Evolutionary conservation across 2,113 vertebrate species (phyloP).

Genomic region (Poecilia latipinna): DNA sequence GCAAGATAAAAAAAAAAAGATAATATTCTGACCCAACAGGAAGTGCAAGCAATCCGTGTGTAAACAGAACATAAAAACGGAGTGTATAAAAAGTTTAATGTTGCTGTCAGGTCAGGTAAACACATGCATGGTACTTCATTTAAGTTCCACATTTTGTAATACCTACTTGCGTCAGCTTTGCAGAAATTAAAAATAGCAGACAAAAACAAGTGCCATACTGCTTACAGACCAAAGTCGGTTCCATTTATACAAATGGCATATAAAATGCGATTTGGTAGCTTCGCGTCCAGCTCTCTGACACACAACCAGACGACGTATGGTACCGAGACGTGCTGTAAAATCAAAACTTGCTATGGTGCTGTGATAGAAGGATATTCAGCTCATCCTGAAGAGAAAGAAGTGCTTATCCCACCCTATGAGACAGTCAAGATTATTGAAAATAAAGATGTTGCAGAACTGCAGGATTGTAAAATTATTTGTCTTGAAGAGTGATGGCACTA

Average conservation of each 20-base stretch:
- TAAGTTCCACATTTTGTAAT: slow-evolving; percentile 17
- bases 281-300: background rate
- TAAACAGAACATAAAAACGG: background rate
- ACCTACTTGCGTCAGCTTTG: slow-evolving; percentile 10
- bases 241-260: background rate
- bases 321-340: background rate
- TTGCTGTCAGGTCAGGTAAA: background rate
- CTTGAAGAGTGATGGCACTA: background rate
- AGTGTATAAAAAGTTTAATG: background rate
- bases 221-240: background rate
- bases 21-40: background rate
- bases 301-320: background rate
- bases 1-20: rapidly evolving
- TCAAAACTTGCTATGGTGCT: background rate
- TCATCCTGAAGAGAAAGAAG: background rate
- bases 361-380: background rate
- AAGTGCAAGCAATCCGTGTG: slow-evolving; percentile 6
- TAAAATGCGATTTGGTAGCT: slow-evolving; percentile 4
- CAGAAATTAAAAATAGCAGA: background rate
- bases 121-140: background rate
- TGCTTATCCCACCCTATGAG: slow-evolving; percentile 35
- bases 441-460: background rate
- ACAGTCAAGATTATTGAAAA: background rate
- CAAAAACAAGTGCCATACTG: background rate
- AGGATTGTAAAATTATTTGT: background rate